These are phyloP conservation scores for Orycteropus afer DNA, from an alignment of 2,113 vertebrate genomes.

Conservation along the genomic window DNA sequence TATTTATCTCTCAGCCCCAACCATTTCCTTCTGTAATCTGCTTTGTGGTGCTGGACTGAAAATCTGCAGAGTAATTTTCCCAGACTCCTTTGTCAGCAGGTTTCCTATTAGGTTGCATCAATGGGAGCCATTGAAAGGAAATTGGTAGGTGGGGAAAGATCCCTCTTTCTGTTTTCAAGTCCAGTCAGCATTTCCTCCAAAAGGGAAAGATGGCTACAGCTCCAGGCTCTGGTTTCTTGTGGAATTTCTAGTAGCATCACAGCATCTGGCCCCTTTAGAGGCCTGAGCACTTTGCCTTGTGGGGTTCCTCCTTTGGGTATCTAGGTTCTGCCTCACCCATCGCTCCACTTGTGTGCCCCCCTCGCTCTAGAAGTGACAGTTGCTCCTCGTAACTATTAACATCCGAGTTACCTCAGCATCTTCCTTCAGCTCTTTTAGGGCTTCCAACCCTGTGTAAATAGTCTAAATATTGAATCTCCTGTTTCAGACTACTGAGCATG, in stretches of 20 bases:
- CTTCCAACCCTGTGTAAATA: not conserved
- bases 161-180: not conserved
- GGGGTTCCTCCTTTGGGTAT: not conserved
- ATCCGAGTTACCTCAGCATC: not conserved
- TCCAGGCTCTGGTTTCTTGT: not conserved
- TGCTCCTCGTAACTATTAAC: constrained; percentile 38
- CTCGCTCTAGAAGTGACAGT: not conserved
- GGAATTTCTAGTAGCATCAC: not conserved
- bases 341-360: not conserved
- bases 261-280: not conserved
- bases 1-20: not conserved
- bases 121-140: not conserved
- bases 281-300: not conserved
- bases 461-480: not conserved
- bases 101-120: not conserved
- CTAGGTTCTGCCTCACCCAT: not conserved
- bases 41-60: not conserved
- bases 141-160: not conserved
- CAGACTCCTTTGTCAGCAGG: not conserved
- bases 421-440: not conserved
- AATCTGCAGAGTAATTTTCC: not conserved
- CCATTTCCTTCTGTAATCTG: not conserved
- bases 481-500: not conserved
- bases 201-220: not conserved
- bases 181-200: not conserved